Percentiles rank a stretch among this genome's conserved stretches.
Evolutionary conservation across 92 coral and sea anemone species (phyloP).

Genomic region (Palythoa heliodiscus): DNA sequence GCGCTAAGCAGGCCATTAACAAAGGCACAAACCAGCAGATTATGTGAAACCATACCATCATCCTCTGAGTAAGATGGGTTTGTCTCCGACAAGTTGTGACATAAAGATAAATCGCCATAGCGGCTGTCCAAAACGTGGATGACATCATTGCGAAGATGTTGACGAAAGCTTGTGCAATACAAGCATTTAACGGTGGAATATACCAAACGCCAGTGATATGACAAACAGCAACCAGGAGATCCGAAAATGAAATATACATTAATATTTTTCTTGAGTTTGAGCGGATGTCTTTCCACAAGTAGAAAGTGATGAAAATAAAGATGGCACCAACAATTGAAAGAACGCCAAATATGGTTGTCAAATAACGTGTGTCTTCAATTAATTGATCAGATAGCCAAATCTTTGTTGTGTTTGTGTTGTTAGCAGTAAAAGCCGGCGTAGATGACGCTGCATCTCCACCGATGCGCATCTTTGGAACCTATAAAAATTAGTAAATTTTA

Average conservation of each 20-base stretch:
- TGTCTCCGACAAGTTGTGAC: conserved; percentile 4
- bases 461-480: not conserved
- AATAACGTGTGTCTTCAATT: not conserved
- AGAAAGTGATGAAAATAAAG: conserved; percentile 27
- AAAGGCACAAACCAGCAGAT: conserved; percentile 36
- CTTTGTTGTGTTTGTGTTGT: not conserved
- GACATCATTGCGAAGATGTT: conserved; percentile 25
- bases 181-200: not conserved
- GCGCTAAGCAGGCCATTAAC: not conserved
- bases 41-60: conserved; percentile 15
- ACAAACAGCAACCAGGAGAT: conserved; percentile 4
- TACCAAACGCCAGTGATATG: conserved; percentile 7
- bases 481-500: not conserved
- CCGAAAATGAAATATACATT: conserved; percentile 11
- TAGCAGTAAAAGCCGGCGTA: not conserved
- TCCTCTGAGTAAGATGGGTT: not conserved
- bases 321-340: conserved; percentile 16
- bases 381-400: not conserved
- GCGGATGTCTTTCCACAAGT: conserved; percentile 5
- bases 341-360: not conserved
- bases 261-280: conserved; percentile 26
- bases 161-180: not conserved
- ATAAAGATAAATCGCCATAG: conserved; percentile 27
- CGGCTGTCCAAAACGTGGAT: conserved; percentile 21
- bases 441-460: not conserved